These are phyloP conservation scores for Rhamnusium bicolor DNA, from an alignment of 2,888 invertebrate species.

Conservation along the genomic window DNA sequence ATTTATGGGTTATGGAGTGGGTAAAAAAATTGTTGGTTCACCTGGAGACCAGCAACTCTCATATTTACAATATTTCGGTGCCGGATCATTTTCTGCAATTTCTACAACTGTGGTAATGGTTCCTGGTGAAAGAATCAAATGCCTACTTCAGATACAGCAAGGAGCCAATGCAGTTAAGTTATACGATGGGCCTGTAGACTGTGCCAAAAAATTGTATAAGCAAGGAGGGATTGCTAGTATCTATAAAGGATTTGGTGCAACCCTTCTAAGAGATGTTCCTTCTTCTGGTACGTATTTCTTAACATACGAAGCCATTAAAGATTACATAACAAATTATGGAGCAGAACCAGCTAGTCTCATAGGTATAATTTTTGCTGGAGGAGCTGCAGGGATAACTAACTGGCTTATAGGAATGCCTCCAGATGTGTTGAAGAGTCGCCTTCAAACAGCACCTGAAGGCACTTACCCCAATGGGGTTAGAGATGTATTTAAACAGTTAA, in stretches of 20 bases:
- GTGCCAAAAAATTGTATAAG: constrained; percentile 87
- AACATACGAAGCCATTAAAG: constrained; percentile 94
- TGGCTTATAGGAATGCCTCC: constrained; percentile 98
- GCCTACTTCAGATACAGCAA: constrained; percentile 94
- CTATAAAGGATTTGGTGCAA: constrained; percentile 92
- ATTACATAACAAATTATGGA: constrained; percentile 79
- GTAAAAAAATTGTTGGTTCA: constrained; percentile 83
- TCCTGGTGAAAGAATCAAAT: constrained; percentile 99
- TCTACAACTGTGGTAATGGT: constrained; percentile 98
- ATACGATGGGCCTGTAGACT: constrained; percentile 95
- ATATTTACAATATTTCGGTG: constrained; percentile 87
- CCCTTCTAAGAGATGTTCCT: constrained; percentile 93
- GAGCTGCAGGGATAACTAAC: constrained; percentile 96
- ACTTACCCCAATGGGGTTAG: constrained; percentile 93
- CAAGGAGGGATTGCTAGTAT: constrained; percentile 95
- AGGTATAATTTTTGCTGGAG: constrained; percentile 93
- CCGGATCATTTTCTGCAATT: constrained; percentile 98
- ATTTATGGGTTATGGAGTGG: constrained; percentile 96
- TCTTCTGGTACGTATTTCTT: constrained; percentile 98
- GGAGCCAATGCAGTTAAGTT: constrained; percentile 79
- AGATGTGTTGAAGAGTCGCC: constrained; percentile 97
- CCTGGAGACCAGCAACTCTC: constrained; percentile 78
- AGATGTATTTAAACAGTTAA: constrained; percentile 89
- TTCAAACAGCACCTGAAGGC: constrained; percentile 98
- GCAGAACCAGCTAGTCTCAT: constrained; percentile 78